Evolutionary conservation across 2,113 vertebrate genomes (phyloP), one percentile per base, ranked within the genome.

Genomic region (Etia nguti): DNA sequence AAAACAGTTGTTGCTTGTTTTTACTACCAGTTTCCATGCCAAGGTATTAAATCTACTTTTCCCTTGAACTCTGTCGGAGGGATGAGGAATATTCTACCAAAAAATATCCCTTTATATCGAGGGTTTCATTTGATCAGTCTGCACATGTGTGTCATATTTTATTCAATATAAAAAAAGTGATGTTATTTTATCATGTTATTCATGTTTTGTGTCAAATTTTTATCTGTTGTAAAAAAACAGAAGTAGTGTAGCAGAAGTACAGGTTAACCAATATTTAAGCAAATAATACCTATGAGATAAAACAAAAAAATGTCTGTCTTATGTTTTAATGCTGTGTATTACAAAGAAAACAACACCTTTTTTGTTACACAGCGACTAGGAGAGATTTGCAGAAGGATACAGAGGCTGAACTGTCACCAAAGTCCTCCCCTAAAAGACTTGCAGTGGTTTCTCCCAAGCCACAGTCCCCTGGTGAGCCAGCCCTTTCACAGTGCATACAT

Each of bases 381-480:
- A 99, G 96, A 94, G 98, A 99, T 85, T 70, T 90, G 41, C 97
- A 96, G 22, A 98, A 96, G 93, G 98, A 97, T 83, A 93, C 94
- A 77, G 97, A 98, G 62, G 79, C 91, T 8, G 90, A 15, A 24
- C 96, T 93, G 52, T 94, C 96, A 11, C 36, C 94, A 3, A 88
- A 95, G 82, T 97, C 96, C 8, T 98, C 98, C 7, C 98, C 98
- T 5, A 98, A 98, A 95, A 97, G 96, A 89, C 95, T 94, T 84
- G 96, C 89, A 0, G 92, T 96, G 84, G 93, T 97, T 81, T 68
- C 97, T 3, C 96, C 97, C 68, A 99, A 98, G 56, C 96, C 96
- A 34, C 97, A 98, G 62, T 98, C 98, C 12, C 98, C 97, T 93
- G 97, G 98, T 99, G 97, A 94, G 95, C 92, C 54, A 15, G 5